These are phyloP conservation scores for Imbricaverruca yamaguchii DNA, from an alignment of 2,888 invertebrate species.

Conservation along the genomic window DNA sequence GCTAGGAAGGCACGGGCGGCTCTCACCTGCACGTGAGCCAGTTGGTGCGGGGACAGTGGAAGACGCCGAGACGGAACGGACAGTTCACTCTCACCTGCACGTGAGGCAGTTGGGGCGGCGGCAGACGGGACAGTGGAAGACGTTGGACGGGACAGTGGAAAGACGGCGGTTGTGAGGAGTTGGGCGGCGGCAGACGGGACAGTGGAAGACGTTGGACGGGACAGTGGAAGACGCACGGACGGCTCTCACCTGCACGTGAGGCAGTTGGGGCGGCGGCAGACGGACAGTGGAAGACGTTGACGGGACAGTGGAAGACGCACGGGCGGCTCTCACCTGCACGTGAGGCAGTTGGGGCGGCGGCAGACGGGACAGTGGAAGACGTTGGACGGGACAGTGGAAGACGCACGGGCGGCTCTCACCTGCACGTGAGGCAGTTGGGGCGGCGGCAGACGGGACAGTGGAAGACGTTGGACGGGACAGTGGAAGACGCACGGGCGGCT, in stretches of 20 bases:
- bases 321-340: neutral
- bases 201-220: slow-evolving; percentile 68
- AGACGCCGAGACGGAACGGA: no score
- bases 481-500: no score
- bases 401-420: neutral
- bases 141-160: no score
- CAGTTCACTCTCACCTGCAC: slow-evolving; percentile 45
- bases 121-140: slow-evolving; percentile 78
- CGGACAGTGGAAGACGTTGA: no score
- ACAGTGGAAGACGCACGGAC: neutral
- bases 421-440: no score
- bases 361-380: no score
- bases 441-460: no score
- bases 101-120: slow-evolving; percentile 69
- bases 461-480: no score
- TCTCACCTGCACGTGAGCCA: slow-evolving; percentile 50
- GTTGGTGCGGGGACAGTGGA: slow-evolving; percentile 70
- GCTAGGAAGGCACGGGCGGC: no score
- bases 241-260: no score
- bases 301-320: neutral
- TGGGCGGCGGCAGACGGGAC: slow-evolving; percentile 67
- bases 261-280: no score
- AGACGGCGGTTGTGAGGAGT: slow-evolving; percentile 84
- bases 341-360: no score
- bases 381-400: neutral